Evolutionary conservation across 2,888 invertebrate species (phyloP).

Genomic region (Caenorhabditis doughertyi): DNA sequence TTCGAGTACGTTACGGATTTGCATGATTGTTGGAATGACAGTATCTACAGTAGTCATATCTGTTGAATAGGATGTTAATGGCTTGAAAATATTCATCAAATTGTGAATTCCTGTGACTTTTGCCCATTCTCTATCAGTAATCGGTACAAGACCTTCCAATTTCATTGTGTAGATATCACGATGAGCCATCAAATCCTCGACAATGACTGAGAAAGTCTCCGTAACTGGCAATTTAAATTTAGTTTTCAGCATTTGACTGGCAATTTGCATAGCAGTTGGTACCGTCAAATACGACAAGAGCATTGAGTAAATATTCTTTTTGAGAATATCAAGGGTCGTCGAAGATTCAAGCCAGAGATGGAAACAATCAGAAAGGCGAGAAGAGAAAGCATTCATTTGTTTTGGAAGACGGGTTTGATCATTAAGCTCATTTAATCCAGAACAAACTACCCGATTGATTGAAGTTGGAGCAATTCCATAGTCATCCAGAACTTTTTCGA

Average conservation of each 20-base stretch:
- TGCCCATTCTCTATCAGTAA: constrained; percentile 47
- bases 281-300: constrained; percentile 67
- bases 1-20: constrained; percentile 72
- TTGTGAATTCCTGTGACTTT: constrained; percentile 53
- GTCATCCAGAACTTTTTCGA: constrained; percentile 42
- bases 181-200: constrained; percentile 57
- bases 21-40: constrained; percentile 77
- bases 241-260: constrained; percentile 39
- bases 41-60: constrained; percentile 76
- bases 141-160: constrained; percentile 38
- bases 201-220: constrained; percentile 71
- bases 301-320: constrained; percentile 62
- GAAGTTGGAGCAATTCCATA: constrained; percentile 41
- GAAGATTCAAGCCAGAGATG: constrained; percentile 42
- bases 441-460: constrained; percentile 58
- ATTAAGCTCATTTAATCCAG: constrained; percentile 38
- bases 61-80: constrained; percentile 36
- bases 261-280: constrained; percentile 41
- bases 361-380: constrained; percentile 20
- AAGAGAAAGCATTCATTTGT: constrained; percentile 55
- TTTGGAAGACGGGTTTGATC: constrained; percentile 31
- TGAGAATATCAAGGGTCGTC: constrained; percentile 42
- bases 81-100: constrained; percentile 52
- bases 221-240: constrained; percentile 72
- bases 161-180: constrained; percentile 41